A percentile compares a stretch with the other conserved stretches of the same genome.
These are phyloP conservation scores for Serilophus lunatus DNA, from an alignment of 2,113 vertebrate genomes.

Conservation along the genomic window DNA sequence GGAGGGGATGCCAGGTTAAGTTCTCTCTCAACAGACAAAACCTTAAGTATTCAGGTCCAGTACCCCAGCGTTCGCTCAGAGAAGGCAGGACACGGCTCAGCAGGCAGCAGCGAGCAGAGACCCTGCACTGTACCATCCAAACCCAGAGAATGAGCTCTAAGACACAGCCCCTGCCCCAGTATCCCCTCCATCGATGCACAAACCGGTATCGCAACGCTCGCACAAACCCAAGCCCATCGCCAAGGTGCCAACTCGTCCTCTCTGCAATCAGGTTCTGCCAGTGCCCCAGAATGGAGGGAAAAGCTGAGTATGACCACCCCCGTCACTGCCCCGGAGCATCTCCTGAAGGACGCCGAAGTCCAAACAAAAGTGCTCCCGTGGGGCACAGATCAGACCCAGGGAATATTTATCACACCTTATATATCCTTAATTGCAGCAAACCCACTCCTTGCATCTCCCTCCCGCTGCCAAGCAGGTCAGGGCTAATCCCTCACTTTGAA, in stretches of 20 bases:
- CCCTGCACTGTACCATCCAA: neutral
- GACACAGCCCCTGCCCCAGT: rapidly evolving
- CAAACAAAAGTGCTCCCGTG: neutral
- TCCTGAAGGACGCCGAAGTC: neutral
- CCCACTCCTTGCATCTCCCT: neutral
- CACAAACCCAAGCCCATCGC: neutral
- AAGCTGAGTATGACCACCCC: neutral
- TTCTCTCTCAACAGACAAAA: neutral
- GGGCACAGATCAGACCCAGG: neutral
- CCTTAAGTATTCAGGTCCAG: conserved; percentile 35
- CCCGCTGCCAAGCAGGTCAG: neutral
- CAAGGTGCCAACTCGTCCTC: neutral
- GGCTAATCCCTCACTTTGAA: conserved; percentile 40
- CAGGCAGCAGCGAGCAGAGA: neutral
- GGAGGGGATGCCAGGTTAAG: neutral
- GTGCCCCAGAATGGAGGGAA: neutral
- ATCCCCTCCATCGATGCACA: rapidly evolving
- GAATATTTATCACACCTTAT: neutral
- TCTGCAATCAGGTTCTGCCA: neutral
- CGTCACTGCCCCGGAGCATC: neutral
- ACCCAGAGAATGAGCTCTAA: rapidly evolving
- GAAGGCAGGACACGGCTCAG: neutral
- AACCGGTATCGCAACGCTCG: rapidly evolving
- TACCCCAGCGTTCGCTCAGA: neutral
- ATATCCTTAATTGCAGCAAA: neutral